phyloP scores from a whole-genome alignment of 2,797 vertebrate species.

The Aplochiton taeniatus region DNA sequence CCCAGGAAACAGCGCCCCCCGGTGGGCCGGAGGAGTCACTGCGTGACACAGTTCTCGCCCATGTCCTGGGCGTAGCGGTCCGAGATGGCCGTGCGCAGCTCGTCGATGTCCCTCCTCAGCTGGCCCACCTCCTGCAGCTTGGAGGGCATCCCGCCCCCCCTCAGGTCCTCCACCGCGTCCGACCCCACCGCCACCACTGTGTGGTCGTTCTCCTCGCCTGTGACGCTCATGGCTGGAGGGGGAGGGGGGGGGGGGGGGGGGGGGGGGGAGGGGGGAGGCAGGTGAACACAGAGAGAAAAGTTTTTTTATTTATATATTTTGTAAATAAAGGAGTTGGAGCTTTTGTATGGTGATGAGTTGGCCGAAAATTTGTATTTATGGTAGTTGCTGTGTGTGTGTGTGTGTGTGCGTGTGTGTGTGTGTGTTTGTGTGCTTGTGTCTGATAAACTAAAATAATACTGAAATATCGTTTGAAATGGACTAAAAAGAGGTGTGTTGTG shows the following conservation, averaged over 20 bases:
- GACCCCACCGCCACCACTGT: slow-evolving; percentile 75
- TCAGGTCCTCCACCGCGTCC: too few relatives aligned
- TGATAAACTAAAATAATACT: too few relatives aligned
- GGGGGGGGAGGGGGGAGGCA: neutral
- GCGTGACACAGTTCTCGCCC: slow-evolving; percentile 89
- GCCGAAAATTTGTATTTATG: too few relatives aligned
- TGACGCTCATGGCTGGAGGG: slow-evolving; percentile 79
- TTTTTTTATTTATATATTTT: too few relatives aligned
- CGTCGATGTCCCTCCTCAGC: slow-evolving; percentile 89
- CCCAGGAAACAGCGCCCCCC: neutral
- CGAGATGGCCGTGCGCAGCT: slow-evolving; percentile 85
- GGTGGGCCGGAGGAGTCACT: slow-evolving; percentile 70
- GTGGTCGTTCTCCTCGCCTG: slow-evolving; percentile 83
- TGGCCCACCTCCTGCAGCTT: slow-evolving; percentile 85
- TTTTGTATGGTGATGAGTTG: too few relatives aligned
- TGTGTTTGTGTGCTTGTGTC: neutral
- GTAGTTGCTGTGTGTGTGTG: neutral
- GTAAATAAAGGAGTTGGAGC: too few relatives aligned
- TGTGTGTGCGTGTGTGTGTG: neutral
- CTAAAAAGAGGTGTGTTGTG: too few relatives aligned
- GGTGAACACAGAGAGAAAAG: too few relatives aligned
- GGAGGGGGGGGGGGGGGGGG: slow-evolving; percentile 14
- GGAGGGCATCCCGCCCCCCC: slow-evolving; percentile 60
- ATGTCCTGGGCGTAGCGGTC: slow-evolving; percentile 91
- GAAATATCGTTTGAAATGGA: too few relatives aligned